Percentiles rank a stretch among this genome's conserved stretches.
Conservation (phyloP, 92 coral and sea anemone species). For the Epizoanthus illoricatus region DNA sequence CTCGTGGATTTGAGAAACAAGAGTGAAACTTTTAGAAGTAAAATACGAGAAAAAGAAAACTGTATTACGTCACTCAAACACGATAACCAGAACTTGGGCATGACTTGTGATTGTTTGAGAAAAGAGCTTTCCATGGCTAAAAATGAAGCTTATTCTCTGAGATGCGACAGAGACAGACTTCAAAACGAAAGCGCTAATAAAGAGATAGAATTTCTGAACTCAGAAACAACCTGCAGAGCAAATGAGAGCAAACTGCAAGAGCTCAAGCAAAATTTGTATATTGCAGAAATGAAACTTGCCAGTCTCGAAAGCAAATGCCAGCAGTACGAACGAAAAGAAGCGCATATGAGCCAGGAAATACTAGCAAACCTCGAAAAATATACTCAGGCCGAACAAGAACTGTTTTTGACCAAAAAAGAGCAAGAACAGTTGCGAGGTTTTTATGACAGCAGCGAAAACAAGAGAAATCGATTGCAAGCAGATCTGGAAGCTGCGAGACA, state of each 20-base stretch:
- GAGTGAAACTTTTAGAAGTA: slow-evolving; percentile 67
- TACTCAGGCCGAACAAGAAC: slow-evolving; percentile 74
- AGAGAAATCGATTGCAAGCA: slow-evolving; percentile 57
- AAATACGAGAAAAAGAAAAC: slow-evolving; percentile 75
- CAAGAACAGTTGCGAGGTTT: slow-evolving; percentile 71
- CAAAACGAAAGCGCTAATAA: slow-evolving; percentile 76
- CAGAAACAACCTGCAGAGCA: slow-evolving; percentile 61
- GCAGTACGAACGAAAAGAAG: slow-evolving; percentile 59
- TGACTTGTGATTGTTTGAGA: slow-evolving; percentile 61
- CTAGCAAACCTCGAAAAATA: slow-evolving; percentile 69
- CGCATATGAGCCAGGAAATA: slow-evolving; percentile 64
- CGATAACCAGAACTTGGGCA: slow-evolving; percentile 51
- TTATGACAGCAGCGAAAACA: slow-evolving; percentile 66
- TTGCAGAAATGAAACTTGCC: slow-evolving; percentile 51
- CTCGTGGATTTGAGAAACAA: slow-evolving; percentile 61
- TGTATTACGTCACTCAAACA: slow-evolving; percentile 57
- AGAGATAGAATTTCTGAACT: slow-evolving; percentile 78
- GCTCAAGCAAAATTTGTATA: slow-evolving; percentile 53
- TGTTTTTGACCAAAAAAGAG: slow-evolving; percentile 70
- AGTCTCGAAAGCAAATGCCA: slow-evolving; percentile 56
- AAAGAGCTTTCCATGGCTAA: slow-evolving; percentile 61
- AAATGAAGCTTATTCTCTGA: slow-evolving; percentile 74
- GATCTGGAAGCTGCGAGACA: slow-evolving; percentile 53
- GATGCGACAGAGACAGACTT: slow-evolving; percentile 74
- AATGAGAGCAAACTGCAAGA: slow-evolving; percentile 49